These are phyloP conservation scores for Machimus rusticus DNA, from an alignment of 2,888 invertebrate genomes.

Conservation along the genomic window DNA sequence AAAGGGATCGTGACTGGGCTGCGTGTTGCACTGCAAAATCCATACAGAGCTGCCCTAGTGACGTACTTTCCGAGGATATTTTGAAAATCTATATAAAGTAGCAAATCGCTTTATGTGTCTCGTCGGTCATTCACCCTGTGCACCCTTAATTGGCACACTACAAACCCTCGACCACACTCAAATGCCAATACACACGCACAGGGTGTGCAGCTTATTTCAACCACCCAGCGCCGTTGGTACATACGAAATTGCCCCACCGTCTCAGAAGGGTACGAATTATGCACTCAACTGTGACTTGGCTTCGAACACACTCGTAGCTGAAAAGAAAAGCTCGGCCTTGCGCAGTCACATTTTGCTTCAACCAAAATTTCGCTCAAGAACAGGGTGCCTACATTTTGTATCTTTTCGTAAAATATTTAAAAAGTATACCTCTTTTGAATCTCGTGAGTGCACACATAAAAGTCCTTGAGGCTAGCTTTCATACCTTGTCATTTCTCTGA, in stretches of 20 bases:
- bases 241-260: not conserved
- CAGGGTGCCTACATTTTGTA: not conserved
- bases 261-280: not conserved
- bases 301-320: not conserved
- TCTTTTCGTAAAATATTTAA: too few relatives aligned
- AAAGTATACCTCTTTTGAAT: too few relatives aligned
- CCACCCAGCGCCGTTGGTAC: not conserved
- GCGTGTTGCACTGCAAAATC: slow-evolving; percentile 39
- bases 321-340: not conserved
- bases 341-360: not conserved
- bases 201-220: not conserved
- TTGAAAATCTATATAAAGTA: slow-evolving; percentile 18
- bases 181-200: not conserved
- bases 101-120: slow-evolving; percentile 36
- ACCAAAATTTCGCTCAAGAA: not conserved
- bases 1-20: slow-evolving; percentile 9
- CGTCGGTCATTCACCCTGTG: slow-evolving; percentile 45
- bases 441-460: too few relatives aligned
- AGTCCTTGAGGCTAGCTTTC: too few relatives aligned
- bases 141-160: slow-evolving; percentile 39
- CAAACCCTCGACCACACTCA: not conserved
- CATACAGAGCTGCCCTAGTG: slow-evolving; percentile 44
- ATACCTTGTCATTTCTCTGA: too few relatives aligned
- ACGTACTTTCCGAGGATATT: slow-evolving; percentile 41
- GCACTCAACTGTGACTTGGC: not conserved